These are phyloP conservation scores for Telmatochromis sp. DNA, from an alignment of 2,113 vertebrate species.

Conservation along the genomic window DNA sequence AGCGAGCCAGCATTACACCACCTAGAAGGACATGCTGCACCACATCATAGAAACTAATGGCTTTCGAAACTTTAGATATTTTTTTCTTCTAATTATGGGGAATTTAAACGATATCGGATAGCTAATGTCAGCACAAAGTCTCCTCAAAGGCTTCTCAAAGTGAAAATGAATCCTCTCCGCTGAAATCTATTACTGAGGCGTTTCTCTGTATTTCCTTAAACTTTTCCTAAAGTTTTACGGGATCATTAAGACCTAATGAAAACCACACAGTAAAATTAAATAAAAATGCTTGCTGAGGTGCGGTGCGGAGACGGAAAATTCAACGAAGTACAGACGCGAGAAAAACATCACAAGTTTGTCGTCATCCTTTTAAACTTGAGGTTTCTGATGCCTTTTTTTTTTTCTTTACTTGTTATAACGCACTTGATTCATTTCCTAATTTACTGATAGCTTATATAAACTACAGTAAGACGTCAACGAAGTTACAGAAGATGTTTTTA, in stretches of 20 bases:
- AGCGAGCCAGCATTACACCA: not conserved
- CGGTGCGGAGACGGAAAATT: conserved; percentile 18
- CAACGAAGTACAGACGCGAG: not conserved
- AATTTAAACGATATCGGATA: not conserved
- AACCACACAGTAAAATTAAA: conserved; percentile 23
- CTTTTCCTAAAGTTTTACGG: not conserved
- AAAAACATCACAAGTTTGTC: not conserved
- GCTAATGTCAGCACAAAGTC: not conserved
- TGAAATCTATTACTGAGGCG: not conserved
- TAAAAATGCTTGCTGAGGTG: conserved; percentile 26
- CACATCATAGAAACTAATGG: not conserved
- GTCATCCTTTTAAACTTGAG: not conserved
- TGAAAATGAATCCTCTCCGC: not conserved
- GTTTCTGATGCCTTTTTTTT: not conserved
- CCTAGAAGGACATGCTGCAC: not conserved
- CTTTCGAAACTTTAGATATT: not conserved
- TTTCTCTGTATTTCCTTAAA: not conserved
- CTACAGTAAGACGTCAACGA: not conserved
- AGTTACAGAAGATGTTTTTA: not conserved
- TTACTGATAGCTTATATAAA: not conserved
- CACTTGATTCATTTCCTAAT: not conserved
- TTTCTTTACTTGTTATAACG: not conserved
- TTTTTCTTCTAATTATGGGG: not conserved
- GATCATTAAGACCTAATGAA: not conserved
- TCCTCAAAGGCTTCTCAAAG: not conserved